These are phyloP conservation scores for Pachyramphus minor DNA, from an alignment of 2,113 vertebrate genomes.

Conservation along the genomic window DNA sequence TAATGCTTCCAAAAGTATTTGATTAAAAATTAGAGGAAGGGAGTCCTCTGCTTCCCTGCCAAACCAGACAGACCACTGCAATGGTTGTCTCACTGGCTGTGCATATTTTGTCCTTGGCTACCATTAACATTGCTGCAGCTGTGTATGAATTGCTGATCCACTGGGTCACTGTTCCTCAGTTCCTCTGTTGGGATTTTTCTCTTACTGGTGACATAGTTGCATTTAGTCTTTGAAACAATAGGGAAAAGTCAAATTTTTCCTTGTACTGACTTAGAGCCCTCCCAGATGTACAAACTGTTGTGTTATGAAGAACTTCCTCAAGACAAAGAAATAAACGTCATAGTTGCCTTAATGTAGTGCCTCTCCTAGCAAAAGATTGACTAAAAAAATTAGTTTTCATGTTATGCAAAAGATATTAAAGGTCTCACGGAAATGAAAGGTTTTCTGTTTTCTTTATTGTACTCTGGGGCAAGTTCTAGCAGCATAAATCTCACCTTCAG, in stretches of 20 bases:
- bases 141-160: not conserved
- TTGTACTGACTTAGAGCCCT: not conserved
- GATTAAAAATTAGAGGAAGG: not conserved
- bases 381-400: not conserved
- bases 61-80: not conserved
- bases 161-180: not conserved
- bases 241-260: not conserved
- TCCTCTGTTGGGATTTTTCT: not conserved
- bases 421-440: not conserved
- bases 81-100: not conserved
- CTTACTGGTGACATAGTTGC: not conserved
- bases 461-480: not conserved
- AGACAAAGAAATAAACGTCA: not conserved
- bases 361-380: not conserved
- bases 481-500: not conserved
- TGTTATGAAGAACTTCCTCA: not conserved
- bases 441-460: not conserved
- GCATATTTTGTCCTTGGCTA: not conserved
- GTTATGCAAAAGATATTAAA: not conserved
- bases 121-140: not conserved
- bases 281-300: not conserved
- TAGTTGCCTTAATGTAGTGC: not conserved
- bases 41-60: not conserved
- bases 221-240: not conserved
- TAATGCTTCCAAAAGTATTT: not conserved